Base-by-base conservation (phyloP, 1,140 invertebrate genomes). In the Planococcus citri region DNA sequence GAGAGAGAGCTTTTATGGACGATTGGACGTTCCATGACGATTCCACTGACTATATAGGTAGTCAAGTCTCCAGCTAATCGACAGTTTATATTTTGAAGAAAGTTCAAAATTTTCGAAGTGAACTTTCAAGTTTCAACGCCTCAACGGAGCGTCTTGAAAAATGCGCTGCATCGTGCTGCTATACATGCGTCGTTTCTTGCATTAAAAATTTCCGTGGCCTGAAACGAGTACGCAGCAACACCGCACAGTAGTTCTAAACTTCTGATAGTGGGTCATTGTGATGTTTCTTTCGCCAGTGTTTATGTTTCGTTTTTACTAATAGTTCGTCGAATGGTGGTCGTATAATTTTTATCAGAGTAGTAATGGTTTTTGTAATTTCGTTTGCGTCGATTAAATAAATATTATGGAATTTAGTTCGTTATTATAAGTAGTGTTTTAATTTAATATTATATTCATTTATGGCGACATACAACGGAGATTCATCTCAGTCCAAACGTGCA, bases 401-500 rank as follows among this genome's bases (percentile, higher is more conserved):
- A 17, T 51, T 20, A 51, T 51, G 41, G n/a, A 51, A 51, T 51
- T 51, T 20, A 51, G 41, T 51, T 51, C 12, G n/a, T n/a, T 51
- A n/a, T 51, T 51, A 17, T 14, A 51, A n/a, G 17, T 14, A 51
- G 2, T 51, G 4, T 17, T 51, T 33, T 51, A 3, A 9, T 51
- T 33, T 20, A 9, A 61, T 60, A 29, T 29, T 29, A 68, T 27
- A 14, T 20, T 64, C 24, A 61, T 70, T 21, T 70, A 57, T 27
- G 27, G 51, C 27, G 51, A 27, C 27, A 20, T 70, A 21, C 21
- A 27, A 67, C 70, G 60, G 27, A 21, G 27, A 29, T 60, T 29
- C 61, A 37, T 29, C 60, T 21, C 70, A 38, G 37, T 37, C 58
- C 25, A 21, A 68, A 24, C 29, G 70, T 38, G 27, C 60, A 27